A percentile compares a stretch with the other conserved stretches of the same genome.
These are phyloP conservation scores for Falco columbarius DNA, from an alignment of 2,797 vertebrate genomes.

Conservation along the genomic window DNA sequence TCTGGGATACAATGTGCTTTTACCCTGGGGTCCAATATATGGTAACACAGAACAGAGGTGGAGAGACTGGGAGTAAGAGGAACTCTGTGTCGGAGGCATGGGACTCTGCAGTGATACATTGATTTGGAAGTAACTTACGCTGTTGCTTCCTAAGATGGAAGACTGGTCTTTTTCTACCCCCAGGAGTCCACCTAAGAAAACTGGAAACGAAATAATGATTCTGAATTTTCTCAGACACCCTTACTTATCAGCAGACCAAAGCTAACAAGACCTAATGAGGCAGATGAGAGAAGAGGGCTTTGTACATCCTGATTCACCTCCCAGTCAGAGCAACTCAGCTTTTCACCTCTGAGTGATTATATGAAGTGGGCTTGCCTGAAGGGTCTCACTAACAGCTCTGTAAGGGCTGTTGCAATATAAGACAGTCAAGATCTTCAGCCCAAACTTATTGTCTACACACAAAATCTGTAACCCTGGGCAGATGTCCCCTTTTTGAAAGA, in stretches of 20 bases:
- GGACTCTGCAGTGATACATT: not conserved
- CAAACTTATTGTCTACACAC: not conserved
- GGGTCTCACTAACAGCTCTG: not conserved
- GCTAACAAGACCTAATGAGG: not conserved
- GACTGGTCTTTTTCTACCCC: not conserved
- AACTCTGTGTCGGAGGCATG: not conserved
- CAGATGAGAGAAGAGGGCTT: not conserved
- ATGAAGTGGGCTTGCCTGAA: not conserved
- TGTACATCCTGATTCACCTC: not conserved
- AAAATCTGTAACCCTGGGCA: not conserved
- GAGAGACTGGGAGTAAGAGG: not conserved
- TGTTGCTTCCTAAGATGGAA: not conserved
- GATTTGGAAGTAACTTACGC: not conserved
- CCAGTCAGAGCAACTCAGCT: not conserved
- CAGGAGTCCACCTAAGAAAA: not conserved
- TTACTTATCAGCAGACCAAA: not conserved
- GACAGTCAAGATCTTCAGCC: not conserved
- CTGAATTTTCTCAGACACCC: not conserved
- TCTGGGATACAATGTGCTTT: not conserved
- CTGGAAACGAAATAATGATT: not conserved
- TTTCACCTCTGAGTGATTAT: not conserved
- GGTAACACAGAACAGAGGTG: not conserved
- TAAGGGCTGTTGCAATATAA: not conserved
- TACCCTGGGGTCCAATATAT: not conserved
- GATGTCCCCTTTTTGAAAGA: not conserved